A percentile compares a stretch with the other conserved stretches of the same genome.
Evolutionary conservation across 2,113 vertebrate genomes (phyloP).

Genomic region (Paralichthys olivaceus): DNA sequence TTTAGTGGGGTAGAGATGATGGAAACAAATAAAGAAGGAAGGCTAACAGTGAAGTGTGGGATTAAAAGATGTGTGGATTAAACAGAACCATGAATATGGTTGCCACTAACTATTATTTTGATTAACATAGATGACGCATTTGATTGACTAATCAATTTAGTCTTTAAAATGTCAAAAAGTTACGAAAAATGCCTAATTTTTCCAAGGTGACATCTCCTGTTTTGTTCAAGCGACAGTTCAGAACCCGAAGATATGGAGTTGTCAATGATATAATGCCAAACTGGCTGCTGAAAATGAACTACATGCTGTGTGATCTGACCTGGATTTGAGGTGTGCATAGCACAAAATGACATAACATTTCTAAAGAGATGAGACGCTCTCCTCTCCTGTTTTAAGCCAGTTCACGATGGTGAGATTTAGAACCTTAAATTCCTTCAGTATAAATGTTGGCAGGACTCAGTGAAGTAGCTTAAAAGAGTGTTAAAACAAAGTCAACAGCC

Average conservation of each 20-base stretch:
- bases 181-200: background rate
- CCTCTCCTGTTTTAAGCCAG: background rate
- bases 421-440: background rate
- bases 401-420: background rate
- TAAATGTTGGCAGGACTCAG: conserved; percentile 8
- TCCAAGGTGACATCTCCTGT: too few relatives aligned
- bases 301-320: too few relatives aligned
- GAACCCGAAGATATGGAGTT: too few relatives aligned
- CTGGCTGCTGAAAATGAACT: too few relatives aligned
- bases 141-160: background rate
- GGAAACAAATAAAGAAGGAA: conserved; percentile 24
- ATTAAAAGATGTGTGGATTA: too few relatives aligned
- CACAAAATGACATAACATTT: too few relatives aligned
- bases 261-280: too few relatives aligned
- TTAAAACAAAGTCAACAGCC: conserved; percentile 2
- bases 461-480: background rate
- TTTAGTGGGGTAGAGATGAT: conserved; percentile 41
- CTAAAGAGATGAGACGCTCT: too few relatives aligned
- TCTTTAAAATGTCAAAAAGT: background rate
- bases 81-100: too few relatives aligned
- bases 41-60: background rate
- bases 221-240: background rate
- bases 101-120: background rate
- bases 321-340: too few relatives aligned
- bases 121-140: background rate